Evolutionary conservation across 2,888 invertebrate species (phyloP), one percentile per base, ranked within the genome.

Genomic region (Acanthosoma haemorrhoidale): DNA sequence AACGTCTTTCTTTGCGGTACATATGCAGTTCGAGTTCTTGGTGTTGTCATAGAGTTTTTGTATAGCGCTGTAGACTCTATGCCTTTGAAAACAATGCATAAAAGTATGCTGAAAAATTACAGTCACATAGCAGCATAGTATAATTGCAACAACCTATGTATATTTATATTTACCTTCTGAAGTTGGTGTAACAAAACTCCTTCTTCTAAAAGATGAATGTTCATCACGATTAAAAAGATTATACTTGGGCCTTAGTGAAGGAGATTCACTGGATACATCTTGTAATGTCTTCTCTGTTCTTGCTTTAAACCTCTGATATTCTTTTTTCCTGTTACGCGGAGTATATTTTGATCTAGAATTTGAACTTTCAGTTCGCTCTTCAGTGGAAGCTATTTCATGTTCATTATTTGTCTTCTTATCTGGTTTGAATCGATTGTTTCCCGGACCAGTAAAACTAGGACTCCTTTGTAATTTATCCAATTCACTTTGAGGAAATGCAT

Each of bases 161-260:
- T n/a, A n/a, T n/a, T 5, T 34, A 34, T 18, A 18, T 1, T 67
- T 51, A 67, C 67, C 67, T 67, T 67, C 51, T 21, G 57, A 16
- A 29, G 51, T 43, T 34, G 43, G 51, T 32, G 67, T 43, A 25
- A 51, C 57, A 41, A 57, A 57, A 31, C 67, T 67, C 31, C 67
- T 67, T 34, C 51, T 43, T 21, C 21, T n/a, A 11, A 51, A 67
- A 8, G 16, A 8, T 8, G 34, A 34, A 18, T 43, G 38, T 21
- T 51, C 67, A 57, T 72, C 70, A n/a, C 74, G 66, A 25, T 74
- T 58, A 68, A 74, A 75, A 18, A 75, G 63, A 31, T 74, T 69
- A 41, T 75, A 75, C 21, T 73, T 71, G 5, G 72, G 72, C 61
- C 72, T 74, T 5, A 74, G 69, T 25, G 21, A 13, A n/a, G 73